These are phyloP conservation scores for Drosophila subsilvestris DNA, from an alignment of 2,888 invertebrate genomes.

Conservation along the genomic window DNA sequence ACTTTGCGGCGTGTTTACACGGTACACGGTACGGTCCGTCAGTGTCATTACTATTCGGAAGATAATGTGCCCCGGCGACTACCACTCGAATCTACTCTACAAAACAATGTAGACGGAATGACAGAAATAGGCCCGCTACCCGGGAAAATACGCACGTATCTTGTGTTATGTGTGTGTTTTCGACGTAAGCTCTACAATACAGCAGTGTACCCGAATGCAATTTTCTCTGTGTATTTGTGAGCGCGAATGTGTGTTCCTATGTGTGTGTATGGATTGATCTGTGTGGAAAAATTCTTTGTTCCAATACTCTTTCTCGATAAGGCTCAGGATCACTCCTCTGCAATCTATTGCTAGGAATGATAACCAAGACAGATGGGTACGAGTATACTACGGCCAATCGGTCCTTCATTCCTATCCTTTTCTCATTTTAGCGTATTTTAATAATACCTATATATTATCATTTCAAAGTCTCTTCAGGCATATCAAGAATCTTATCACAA, in stretches of 20 bases:
- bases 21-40: conserved; percentile 55
- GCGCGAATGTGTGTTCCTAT: conserved; percentile 7
- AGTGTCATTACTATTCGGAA: conserved; percentile 71
- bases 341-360: neutral
- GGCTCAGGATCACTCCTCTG: neutral
- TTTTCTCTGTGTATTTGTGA: neutral
- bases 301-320: conserved; percentile 19
- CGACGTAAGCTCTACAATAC: conserved; percentile 61
- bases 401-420: conserved; percentile 27
- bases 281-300: conserved; percentile 20
- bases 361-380: neutral
- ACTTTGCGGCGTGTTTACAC: conserved; percentile 25
- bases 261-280: conserved; percentile 31
- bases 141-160: conserved; percentile 76
- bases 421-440: conserved; percentile 56
- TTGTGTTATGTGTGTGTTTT: conserved; percentile 45
- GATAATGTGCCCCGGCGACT: conserved; percentile 46
- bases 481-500: conserved; percentile 69
- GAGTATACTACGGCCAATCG: neutral
- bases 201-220: conserved; percentile 38
- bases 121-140: conserved; percentile 54
- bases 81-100: conserved; percentile 24
- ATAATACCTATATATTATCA: conserved; percentile 68
- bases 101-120: conserved; percentile 39
- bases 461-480: conserved; percentile 45